Percentiles rank a stretch among this genome's conserved stretches.
Evolutionary conservation across 2,113 vertebrate species (phyloP).

Genomic region (Pelobates fuscus): DNA sequence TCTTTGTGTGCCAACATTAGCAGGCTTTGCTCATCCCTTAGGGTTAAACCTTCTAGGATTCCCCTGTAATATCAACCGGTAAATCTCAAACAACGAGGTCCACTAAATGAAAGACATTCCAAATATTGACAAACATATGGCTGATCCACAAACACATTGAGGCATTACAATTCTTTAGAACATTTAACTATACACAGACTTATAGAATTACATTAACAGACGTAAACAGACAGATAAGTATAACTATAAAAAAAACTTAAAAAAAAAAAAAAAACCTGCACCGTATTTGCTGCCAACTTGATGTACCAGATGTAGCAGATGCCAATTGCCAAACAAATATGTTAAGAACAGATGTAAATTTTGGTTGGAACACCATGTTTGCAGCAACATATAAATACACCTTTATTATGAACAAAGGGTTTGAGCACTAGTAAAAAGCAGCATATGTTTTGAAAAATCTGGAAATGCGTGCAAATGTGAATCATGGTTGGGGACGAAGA

Average conservation of each 20-base stretch:
- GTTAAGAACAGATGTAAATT: background rate
- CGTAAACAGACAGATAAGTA: background rate
- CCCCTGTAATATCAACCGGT: too few relatives aligned
- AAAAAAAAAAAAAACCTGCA: background rate
- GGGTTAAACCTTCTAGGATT: too few relatives aligned
- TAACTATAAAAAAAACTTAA: background rate
- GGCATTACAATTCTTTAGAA: too few relatives aligned
- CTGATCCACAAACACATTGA: too few relatives aligned
- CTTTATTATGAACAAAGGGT: background rate
- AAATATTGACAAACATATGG: too few relatives aligned
- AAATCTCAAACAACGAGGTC: too few relatives aligned
- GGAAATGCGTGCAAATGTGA: background rate
- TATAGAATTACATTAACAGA: background rate
- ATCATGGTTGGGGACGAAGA: background rate
- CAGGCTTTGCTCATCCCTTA: too few relatives aligned
- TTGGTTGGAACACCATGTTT: background rate
- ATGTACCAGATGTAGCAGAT: background rate
- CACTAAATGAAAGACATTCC: too few relatives aligned
- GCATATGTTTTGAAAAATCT: constrained; percentile 7
- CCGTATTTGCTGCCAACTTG: background rate
- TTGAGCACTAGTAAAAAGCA: background rate
- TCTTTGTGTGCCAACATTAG: too few relatives aligned
- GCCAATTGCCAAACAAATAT: constrained; percentile 1
- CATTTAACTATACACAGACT: background rate
- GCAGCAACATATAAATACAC: background rate